Percentiles rank a stretch among this genome's conserved stretches.
Evolutionary conservation across 37 sponge, comb jelly and placozoan genomes (phyloP).

Genomic region (Hormiphora californensis): DNA sequence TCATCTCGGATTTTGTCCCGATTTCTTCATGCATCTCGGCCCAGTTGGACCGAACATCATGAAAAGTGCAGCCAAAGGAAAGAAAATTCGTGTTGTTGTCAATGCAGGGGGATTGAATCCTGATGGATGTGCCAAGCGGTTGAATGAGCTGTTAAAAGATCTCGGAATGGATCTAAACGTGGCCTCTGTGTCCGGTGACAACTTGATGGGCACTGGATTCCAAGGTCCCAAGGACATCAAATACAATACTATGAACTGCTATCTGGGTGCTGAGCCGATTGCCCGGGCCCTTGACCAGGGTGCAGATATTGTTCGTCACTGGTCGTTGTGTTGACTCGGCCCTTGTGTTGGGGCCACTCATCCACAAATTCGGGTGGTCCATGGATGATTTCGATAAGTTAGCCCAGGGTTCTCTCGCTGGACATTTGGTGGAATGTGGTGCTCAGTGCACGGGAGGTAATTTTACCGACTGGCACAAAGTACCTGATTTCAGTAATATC

Average conservation of each 20-base stretch:
- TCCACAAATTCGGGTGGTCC: conserved; percentile 70
- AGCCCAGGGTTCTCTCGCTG: conserved; percentile 68
- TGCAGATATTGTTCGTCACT: conserved; percentile 92
- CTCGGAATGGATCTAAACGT: conserved; percentile 73
- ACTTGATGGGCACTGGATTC: conserved; percentile 59
- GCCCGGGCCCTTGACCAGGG: conserved; percentile 75
- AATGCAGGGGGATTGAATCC: conserved; percentile 96
- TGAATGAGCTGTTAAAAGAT: conserved; percentile 59
- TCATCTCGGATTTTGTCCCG: conserved; percentile 52
- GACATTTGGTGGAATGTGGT: conserved; percentile 96
- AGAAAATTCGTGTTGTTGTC: conserved; percentile 69
- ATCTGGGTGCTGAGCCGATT: conserved; percentile 77
- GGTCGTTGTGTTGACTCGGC: conserved; percentile 96
- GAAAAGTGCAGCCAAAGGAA: no score
- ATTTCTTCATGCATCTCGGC: conserved; percentile 34
- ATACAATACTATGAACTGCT: conserved; percentile 49
- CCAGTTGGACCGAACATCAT: conserved; percentile 18
- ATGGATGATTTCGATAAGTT: conserved; percentile 44
- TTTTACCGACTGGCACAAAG: conserved; percentile 91
- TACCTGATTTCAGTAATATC: conserved; percentile 80
- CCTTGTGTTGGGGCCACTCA: conserved; percentile 84
- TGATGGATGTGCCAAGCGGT: conserved; percentile 61
- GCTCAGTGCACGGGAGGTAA: conserved; percentile 95
- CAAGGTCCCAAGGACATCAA: neutral
- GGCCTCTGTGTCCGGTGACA: conserved; percentile 86